Evolutionary conservation across 2,113 vertebrate species (phyloP), one percentile per base, ranked within the genome.

Genomic region (Menura novaehollandiae): DNA sequence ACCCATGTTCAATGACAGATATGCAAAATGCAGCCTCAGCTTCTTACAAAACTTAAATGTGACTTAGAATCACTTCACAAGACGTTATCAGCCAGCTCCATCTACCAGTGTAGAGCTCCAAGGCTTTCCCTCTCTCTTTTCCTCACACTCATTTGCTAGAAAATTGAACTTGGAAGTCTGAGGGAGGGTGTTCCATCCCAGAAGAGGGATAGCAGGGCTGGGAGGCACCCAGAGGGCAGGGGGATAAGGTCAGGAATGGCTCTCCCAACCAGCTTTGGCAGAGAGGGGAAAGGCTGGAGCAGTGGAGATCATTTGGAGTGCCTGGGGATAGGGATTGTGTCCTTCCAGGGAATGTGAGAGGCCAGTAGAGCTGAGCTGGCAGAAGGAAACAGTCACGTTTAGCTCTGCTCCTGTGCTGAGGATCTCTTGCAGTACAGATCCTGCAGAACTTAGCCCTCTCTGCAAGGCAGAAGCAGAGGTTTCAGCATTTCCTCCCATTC

Each of bases 131-230:
- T 46, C 24, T 41, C 44, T 39, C 39, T 75, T 67, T 51, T 32
- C 35, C 72, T 73, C 32, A 2, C 11, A 0, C 3, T 51, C 13
- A 0, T 33, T n/a, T 49, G 32, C 16, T 27, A 32, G 43, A 53
- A 32, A n/a, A 23, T 7, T 3, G 53, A 23, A 17, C 13, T 11
- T 5, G 30, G 3, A 20, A 13, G 23, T 24, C 33, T 6, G 11
- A 11, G 56, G 56, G 32, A 39, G 35, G 3, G 0, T 3, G 5
- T 46, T 35, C 6, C 2, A 0, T 7, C 26, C 30, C n/a, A 6
- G 20, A 5, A 7, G 35, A 10, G 44, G 14, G 20, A 9, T 5
- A 46, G 41, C 53, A 11, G 44, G 59, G 30, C 41, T 22, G 8
- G 51, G 19, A 6, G n/a, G 28, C 59, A 21, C 46, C 32, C 2